A percentile compares a stretch with the other conserved stretches of the same genome.
Conservation (phyloP, 2,888 invertebrate genomes). For the Torymus aiolomorphi region DNA sequence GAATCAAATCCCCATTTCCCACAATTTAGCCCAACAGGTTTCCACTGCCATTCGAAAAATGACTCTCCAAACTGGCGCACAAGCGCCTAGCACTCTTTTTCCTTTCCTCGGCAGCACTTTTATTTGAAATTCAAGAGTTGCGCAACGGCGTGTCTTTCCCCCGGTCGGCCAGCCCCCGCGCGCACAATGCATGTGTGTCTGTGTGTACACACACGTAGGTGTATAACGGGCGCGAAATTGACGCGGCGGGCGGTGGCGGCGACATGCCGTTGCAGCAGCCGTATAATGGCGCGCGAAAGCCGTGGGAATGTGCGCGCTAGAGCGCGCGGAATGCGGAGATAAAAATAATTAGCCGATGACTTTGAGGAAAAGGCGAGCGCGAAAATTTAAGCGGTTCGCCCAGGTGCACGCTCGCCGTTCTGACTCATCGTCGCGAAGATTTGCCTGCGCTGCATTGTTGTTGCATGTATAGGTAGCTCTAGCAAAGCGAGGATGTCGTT, state of each 20-base stretch:
- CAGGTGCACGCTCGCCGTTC: not conserved
- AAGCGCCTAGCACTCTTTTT: too few species aligned
- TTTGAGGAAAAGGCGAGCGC: slow-evolving; percentile 39
- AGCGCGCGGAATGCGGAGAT: slow-evolving; percentile 47
- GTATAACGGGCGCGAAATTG: slow-evolving; percentile 32
- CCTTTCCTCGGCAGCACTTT: too few species aligned
- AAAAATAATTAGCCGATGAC: slow-evolving; percentile 58
- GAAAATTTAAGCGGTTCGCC: slow-evolving; percentile 17
- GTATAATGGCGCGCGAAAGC: slow-evolving; percentile 30
- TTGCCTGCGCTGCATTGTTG: not conserved
- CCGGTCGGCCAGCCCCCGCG: too few species aligned
- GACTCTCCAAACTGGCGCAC: too few species aligned
- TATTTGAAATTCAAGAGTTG: too few species aligned
- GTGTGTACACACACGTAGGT: too few species aligned
- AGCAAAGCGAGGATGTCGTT: too few species aligned
- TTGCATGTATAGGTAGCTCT: too few species aligned
- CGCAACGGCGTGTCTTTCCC: too few species aligned
- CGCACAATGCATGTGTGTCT: too few species aligned
- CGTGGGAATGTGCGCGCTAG: slow-evolving; percentile 47
- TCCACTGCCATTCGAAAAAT: not conserved
- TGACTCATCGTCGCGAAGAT: slow-evolving; percentile 35
- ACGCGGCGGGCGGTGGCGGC: slow-evolving; percentile 18
- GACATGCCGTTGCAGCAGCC: slow-evolving; percentile 7
- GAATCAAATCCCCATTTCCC: too few species aligned
- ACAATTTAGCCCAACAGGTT: too few species aligned